A percentile compares a stretch with the other conserved stretches of the same genome.
Conservation (phyloP, 1,140 invertebrate species). For the Notospermus geniculatus region DNA sequence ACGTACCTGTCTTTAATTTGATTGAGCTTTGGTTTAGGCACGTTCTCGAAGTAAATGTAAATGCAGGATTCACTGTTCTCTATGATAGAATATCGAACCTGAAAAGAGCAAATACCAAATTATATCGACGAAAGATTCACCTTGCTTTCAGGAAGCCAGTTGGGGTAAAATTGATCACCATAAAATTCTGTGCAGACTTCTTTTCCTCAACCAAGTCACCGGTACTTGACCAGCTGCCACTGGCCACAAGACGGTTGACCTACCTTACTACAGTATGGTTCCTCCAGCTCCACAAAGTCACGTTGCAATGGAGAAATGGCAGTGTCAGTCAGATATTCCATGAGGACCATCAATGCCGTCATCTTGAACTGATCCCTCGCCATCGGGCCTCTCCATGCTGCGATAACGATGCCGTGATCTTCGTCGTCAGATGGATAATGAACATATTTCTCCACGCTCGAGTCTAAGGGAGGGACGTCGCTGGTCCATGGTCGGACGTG, state of each 20-base stretch:
- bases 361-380: conserved; percentile 56
- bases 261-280: conserved; percentile 78
- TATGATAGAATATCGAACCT: conserved; percentile 67
- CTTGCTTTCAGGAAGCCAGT: too few relatives aligned
- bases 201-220: too few relatives aligned
- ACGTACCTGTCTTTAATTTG: conserved; percentile 63
- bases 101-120: too few relatives aligned
- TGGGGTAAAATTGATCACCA: conserved; percentile 6
- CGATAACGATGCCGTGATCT: conserved; percentile 75
- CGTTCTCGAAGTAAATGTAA: conserved; percentile 74
- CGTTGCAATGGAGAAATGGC: conserved; percentile 79
- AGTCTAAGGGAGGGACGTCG: conserved; percentile 63
- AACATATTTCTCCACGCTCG: conserved; percentile 58
- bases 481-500: conserved; percentile 76
- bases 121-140: too few relatives aligned
- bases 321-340: conserved; percentile 82
- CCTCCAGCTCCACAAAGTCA: conserved; percentile 79
- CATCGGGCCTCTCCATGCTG: conserved; percentile 80
- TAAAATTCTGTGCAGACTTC: conserved; percentile 12
- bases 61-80: conserved; percentile 72
- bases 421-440: conserved; percentile 83
- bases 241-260: too few relatives aligned
- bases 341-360: conserved; percentile 67
- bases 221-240: too few relatives aligned
- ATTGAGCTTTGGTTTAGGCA: conserved; percentile 69